Evolutionary conservation across 2,113 vertebrate genomes (phyloP).

Genomic region (Lampris incognitus): DNA sequence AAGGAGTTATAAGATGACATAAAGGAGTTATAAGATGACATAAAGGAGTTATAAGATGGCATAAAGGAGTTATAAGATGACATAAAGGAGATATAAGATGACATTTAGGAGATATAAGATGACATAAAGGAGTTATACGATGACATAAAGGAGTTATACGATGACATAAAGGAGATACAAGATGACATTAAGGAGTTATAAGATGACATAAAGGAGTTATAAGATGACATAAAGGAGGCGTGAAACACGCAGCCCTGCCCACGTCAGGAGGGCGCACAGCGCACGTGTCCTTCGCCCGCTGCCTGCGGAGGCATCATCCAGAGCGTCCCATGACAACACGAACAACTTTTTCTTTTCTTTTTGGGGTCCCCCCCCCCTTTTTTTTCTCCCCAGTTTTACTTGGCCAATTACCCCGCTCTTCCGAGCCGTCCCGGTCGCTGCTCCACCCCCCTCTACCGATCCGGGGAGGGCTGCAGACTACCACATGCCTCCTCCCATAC

Average conservation of each 20-base stretch:
- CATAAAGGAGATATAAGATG: slow-evolving; percentile 41
- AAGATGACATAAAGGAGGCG: slow-evolving; percentile 40
- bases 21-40: slow-evolving; percentile 27
- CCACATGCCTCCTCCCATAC: no score
- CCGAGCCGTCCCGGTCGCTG: no score
- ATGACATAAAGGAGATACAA: slow-evolving; percentile 39
- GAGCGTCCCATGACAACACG: no score
- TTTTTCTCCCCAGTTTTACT: no score
- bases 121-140: slow-evolving; percentile 44
- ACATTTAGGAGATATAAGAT: slow-evolving; percentile 40
- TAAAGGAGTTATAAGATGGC: slow-evolving; percentile 41
- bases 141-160: slow-evolving; percentile 26
- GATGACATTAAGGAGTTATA: slow-evolving; percentile 39
- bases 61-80: slow-evolving; percentile 29
- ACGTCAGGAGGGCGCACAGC: background rate
- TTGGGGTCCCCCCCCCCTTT: no score
- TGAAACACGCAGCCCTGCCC: slow-evolving; percentile 35
- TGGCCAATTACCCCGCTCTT: no score
- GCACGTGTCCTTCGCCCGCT: background rate
- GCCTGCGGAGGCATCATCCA: no score
- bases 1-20: slow-evolving; percentile 30
- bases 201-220: slow-evolving; percentile 48
- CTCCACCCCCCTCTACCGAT: no score
- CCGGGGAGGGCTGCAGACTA: no score
- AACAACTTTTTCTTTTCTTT: no score